A percentile compares a stretch with the other conserved stretches of the same genome.
These are phyloP conservation scores for Percopsis omiscomaycus DNA, from an alignment of 2,797 vertebrate species.

Conservation along the genomic window DNA sequence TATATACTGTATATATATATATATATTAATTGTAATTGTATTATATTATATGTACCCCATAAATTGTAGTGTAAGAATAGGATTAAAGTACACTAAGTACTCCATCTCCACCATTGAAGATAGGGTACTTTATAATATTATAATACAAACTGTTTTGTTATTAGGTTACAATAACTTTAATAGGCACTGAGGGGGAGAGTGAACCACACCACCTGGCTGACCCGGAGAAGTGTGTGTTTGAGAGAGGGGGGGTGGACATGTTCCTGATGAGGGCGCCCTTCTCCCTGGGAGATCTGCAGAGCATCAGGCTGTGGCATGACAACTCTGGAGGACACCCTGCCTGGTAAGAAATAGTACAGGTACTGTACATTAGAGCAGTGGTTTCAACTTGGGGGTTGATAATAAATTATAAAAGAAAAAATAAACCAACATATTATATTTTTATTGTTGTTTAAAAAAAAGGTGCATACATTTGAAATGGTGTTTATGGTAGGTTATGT, in stretches of 20 bases:
- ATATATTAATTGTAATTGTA: neutral
- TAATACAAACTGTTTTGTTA: slow-evolving; percentile 10
- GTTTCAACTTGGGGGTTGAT: no score
- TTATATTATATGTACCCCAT: neutral
- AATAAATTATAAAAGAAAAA: no score
- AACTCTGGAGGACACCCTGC: slow-evolving; percentile 84
- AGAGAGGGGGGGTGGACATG: slow-evolving; percentile 85
- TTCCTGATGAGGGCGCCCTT: slow-evolving; percentile 86
- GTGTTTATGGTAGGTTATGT: no score
- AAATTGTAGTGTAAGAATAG: no score
- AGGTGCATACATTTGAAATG: no score
- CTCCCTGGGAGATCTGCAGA: slow-evolving; percentile 84
- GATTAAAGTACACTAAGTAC: no score
- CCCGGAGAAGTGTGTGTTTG: slow-evolving; percentile 80
- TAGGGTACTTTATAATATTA: no score
- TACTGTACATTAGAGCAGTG: no score
- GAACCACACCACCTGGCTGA: slow-evolving; percentile 87
- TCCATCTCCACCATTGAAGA: no score
- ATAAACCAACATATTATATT: no score
- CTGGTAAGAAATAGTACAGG: slow-evolving; percentile 74
- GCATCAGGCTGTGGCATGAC: slow-evolving; percentile 89
- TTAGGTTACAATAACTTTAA: slow-evolving; percentile 86
- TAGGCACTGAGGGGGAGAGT: slow-evolving; percentile 83
- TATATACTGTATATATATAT: no score
- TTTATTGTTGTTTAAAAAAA: no score